These are phyloP conservation scores for Micromussa lordhowensis DNA, from an alignment of 92 coral and sea anemone species.

Conservation along the genomic window DNA sequence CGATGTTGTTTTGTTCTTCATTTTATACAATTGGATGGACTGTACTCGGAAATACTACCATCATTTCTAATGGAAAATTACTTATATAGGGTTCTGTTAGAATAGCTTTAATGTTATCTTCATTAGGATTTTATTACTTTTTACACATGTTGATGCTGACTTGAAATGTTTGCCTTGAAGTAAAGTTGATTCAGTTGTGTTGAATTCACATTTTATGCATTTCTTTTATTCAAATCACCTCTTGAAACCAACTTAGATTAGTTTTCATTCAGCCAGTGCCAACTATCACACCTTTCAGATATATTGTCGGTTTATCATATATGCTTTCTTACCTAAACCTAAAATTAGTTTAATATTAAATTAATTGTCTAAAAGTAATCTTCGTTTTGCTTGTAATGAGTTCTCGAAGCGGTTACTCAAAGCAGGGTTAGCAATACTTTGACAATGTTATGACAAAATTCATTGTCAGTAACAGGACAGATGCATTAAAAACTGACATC, in stretches of 20 bases:
- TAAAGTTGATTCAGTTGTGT: conserved; percentile 56
- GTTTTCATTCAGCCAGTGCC: conserved; percentile 56
- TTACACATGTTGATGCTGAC: conserved; percentile 34
- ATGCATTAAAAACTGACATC: too few relatives aligned
- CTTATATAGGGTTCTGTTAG: conserved; percentile 38
- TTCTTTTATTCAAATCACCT: conserved; percentile 42
- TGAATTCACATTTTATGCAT: conserved; percentile 32
- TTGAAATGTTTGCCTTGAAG: conserved; percentile 40
- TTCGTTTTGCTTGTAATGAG: conserved; percentile 45
- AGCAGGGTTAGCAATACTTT: conserved; percentile 43
- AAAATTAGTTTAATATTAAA: conserved; percentile 35
- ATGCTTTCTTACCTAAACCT: conserved; percentile 50
- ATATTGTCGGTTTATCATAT: conserved; percentile 47
- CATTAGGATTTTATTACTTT: conserved; percentile 28
- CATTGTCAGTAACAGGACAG: too few relatives aligned
- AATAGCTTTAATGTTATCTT: conserved; percentile 19
- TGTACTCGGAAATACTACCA: too few relatives aligned
- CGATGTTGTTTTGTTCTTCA: too few relatives aligned
- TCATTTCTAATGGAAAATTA: conserved; percentile 24
- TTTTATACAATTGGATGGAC: too few relatives aligned
- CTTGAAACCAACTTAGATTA: conserved; percentile 46
- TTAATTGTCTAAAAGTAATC: conserved; percentile 43
- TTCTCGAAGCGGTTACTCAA: conserved; percentile 29
- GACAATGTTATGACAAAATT: too few relatives aligned
- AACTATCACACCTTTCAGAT: conserved; percentile 35